Evolutionary conservation across 2,888 invertebrate species (phyloP), one percentile per base, ranked within the genome.

Genomic region (Sphecodes monilicornis): DNA sequence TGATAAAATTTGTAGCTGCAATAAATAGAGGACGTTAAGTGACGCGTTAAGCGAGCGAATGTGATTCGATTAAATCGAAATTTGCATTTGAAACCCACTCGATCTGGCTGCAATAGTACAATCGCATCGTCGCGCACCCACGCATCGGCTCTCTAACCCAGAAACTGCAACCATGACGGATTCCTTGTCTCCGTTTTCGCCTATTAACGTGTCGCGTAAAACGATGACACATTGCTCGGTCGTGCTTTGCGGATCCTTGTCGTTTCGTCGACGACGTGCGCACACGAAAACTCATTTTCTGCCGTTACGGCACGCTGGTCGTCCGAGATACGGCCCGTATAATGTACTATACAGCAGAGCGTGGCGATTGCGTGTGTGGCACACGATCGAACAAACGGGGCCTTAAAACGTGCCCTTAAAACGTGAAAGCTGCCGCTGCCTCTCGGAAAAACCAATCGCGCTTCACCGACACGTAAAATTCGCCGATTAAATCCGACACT

Each of bases 101-200:
- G 29, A 64, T 32, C 64, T 8, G 64, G 60, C n/a, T 29, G 32
- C 64, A 5, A 60, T 60, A 60, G 32, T 29, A 32, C 18, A 57
- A 57, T 29, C 64, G 32, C 64, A 29, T 29, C 57, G 64, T 29
- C 29, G 18, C 32, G 64, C 64, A 18, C 64, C 64, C 64, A 64
- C 64, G 64, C 66, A 22, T 36, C 43, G 36, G 39, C 75, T 72
- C 50, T 64, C 75, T 73, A 77, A 71, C 43, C 70, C 22, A 73
- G 73, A 70, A 84, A 85, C 69, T 78, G 78, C 84, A 73, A 76
- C 50, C 71, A n/a, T 46, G 72, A n/a, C 75, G 71, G 41, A 84
- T 84, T 78, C 78, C 74, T 76, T 32, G 76, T 64, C 71, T 84
- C 75, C 73, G 76, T 84, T 79, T 84, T 79, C 85, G 72, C 73